phyloP scores from a whole-genome alignment of 2,888 invertebrate species.

The Catocala sponsa region DNA sequence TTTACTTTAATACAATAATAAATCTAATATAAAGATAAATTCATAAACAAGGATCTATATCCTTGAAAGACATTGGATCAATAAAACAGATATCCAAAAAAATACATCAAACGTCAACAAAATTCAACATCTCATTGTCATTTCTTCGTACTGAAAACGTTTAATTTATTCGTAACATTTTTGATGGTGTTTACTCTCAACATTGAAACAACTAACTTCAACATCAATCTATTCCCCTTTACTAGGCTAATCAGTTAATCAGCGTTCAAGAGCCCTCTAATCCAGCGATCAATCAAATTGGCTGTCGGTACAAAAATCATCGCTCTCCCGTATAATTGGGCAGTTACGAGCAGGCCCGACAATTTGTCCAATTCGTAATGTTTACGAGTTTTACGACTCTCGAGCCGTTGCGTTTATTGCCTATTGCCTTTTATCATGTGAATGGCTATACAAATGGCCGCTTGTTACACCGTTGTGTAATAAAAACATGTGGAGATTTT shows the following conservation, averaged over 20 bases:
- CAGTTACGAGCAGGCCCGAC: slow-evolving; percentile 41
- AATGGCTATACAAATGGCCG: slow-evolving; percentile 32
- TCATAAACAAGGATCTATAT: no score
- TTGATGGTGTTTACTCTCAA: no score
- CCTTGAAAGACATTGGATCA: no score
- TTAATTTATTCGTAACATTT: no score
- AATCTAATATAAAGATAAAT: no score
- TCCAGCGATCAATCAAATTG: slow-evolving; percentile 32
- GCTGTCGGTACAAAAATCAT: slow-evolving; percentile 36
- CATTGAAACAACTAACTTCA: no score
- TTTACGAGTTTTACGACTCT: slow-evolving; percentile 34
- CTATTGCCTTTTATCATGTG: slow-evolving; percentile 50
- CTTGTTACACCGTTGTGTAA: slow-evolving; percentile 13
- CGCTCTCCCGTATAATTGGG: slow-evolving; percentile 39
- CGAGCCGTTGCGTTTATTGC: slow-evolving; percentile 41
- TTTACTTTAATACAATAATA: no score
- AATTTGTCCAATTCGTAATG: slow-evolving; percentile 46
- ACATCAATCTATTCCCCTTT: not conserved
- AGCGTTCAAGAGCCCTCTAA: not conserved
- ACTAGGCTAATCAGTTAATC: not conserved
- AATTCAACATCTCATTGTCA: no score
- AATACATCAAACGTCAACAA: no score
- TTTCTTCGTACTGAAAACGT: no score
- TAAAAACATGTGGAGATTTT: not conserved
- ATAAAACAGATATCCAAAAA: no score